phyloP scores from a whole-genome alignment of 2,113 vertebrate species.

The Tympanuchus pallidicinctus region DNA sequence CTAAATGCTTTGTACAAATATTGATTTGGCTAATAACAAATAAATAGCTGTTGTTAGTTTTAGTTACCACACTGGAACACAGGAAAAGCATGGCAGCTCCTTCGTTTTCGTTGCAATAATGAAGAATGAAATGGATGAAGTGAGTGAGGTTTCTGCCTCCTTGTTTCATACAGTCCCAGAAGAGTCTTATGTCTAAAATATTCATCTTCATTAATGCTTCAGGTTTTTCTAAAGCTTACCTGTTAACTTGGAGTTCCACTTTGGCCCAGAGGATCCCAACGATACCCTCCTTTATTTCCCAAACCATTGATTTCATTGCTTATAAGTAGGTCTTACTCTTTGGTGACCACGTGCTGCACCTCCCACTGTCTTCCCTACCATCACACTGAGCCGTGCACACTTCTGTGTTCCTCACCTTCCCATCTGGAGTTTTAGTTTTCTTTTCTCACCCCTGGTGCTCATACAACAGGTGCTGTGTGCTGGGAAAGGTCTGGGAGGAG shows the following conservation, averaged over 20 bases:
- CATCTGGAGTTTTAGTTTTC: not conserved
- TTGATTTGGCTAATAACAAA: not conserved
- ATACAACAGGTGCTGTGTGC: fast-evolving
- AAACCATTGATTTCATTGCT: not conserved
- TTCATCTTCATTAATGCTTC: not conserved
- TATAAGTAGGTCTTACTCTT: not conserved
- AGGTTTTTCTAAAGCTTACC: not conserved
- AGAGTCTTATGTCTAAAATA: not conserved
- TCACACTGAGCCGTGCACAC: not conserved
- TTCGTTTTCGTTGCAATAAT: not conserved
- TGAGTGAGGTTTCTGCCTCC: not conserved
- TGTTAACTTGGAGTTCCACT: not conserved
- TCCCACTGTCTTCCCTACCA: not conserved
- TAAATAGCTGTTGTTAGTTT: not conserved
- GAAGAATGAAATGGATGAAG: not conserved
- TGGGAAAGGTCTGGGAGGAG: not conserved
- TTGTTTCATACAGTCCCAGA: not conserved
- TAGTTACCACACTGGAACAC: not conserved
- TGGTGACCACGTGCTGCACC: fast-evolving
- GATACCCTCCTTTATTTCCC: not conserved
- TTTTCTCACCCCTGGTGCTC: not conserved
- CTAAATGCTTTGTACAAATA: not conserved
- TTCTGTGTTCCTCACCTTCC: not conserved
- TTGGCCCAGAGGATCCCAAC: not conserved
- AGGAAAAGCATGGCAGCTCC: not conserved